A percentile compares a stretch with the other conserved stretches of the same genome.
These are phyloP conservation scores for Plotosus lineatus DNA, from an alignment of 2,113 vertebrate genomes.

Conservation along the genomic window DNA sequence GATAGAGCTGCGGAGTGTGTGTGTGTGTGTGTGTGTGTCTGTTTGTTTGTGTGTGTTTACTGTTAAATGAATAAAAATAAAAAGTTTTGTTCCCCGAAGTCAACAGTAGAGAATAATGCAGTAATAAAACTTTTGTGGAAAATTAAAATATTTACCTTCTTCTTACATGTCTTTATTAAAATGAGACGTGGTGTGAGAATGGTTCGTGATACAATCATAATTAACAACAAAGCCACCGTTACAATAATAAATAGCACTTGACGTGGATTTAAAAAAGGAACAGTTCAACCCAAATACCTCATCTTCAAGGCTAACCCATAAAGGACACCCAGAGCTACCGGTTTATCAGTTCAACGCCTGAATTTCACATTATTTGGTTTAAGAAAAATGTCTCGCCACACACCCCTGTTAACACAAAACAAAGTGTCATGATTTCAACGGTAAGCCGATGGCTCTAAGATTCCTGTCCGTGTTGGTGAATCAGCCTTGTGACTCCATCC, in stretches of 20 bases:
- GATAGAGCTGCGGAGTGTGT: constrained; percentile 61
- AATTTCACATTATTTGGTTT: background rate
- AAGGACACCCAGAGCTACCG: background rate
- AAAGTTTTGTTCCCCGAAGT: background rate
- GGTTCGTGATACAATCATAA: background rate
- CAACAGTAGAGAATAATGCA: background rate
- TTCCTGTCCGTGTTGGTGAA: background rate
- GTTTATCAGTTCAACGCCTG: background rate
- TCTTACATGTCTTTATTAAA: constrained; percentile 1
- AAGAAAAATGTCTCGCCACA: background rate
- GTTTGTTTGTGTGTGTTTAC: background rate
- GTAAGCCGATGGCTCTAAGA: background rate
- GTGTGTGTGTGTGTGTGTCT: background rate
- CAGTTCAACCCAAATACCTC: background rate
- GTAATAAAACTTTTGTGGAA: background rate
- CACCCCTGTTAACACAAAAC: background rate
- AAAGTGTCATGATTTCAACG: background rate
- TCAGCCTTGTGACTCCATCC: background rate
- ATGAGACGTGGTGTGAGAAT: background rate
- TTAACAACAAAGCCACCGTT: background rate
- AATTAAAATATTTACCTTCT: background rate
- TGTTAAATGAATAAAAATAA: background rate
- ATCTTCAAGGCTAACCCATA: background rate
- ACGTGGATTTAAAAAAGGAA: background rate
- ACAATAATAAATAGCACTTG: constrained; percentile 5